phyloP scores from a whole-genome alignment of 2,797 vertebrate genomes.

The Tapirus indicus region DNA sequence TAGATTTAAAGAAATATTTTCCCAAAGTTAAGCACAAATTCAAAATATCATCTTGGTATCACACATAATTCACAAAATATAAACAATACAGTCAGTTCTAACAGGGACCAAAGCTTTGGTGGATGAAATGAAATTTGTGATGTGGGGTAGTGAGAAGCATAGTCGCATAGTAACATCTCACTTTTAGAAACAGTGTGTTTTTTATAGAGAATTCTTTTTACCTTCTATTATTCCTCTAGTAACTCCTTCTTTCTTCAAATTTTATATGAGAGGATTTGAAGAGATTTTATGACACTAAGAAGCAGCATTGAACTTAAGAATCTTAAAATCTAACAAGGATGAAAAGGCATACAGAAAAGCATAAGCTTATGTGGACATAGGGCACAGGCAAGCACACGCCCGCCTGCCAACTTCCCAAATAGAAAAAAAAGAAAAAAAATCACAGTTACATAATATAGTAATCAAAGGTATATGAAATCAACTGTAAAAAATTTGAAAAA shows the following conservation, averaged over 20 bases:
- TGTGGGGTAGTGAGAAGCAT: not conserved
- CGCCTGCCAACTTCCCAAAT: not conserved
- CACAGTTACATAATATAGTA: not conserved
- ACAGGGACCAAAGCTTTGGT: not conserved
- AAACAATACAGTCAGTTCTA: not conserved
- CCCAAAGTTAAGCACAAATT: not conserved
- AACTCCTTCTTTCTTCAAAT: not conserved
- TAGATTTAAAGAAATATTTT: not conserved
- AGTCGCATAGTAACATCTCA: not conserved
- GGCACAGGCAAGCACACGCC: not conserved
- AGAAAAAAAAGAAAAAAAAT: not conserved
- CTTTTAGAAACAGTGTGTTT: not conserved
- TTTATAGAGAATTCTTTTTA: not conserved
- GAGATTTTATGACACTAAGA: not conserved
- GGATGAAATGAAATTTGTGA: not conserved
- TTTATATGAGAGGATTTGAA: not conserved
- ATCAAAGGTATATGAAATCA: not conserved
- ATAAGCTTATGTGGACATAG: not conserved
- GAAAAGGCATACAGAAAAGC: not conserved
- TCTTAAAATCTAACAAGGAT: not conserved
- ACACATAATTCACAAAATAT: not conserved
- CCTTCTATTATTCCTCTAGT: not conserved
- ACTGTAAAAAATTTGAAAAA: not conserved
- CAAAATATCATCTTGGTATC: not conserved
- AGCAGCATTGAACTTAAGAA: not conserved